Evolutionary conservation across 2,888 invertebrate species (phyloP).

Genomic region (Phyllotreta cruciferae): DNA sequence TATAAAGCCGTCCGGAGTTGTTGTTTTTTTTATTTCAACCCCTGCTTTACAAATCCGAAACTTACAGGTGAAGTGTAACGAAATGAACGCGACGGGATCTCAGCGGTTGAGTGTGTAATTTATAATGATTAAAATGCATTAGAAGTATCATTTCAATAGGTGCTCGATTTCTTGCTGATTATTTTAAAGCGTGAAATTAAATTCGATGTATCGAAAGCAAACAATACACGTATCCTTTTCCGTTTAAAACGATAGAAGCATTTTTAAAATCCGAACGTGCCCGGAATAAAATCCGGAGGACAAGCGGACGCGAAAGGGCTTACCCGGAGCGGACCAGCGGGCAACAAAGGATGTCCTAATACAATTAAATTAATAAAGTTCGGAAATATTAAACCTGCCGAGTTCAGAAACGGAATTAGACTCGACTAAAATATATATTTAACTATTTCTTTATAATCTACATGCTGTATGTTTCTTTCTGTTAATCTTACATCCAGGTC

Average conservation of each 20-base stretch:
- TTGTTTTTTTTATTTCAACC: neutral
- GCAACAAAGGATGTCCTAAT: slow-evolving; percentile 12
- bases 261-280: slow-evolving; percentile 9
- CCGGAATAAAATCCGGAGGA: neutral
- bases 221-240: neutral
- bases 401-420: slow-evolving; percentile 9
- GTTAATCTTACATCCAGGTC: neutral
- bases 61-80: too few relatives aligned
- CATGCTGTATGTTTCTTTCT: neutral
- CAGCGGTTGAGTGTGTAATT: neutral
- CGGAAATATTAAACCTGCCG: slow-evolving; percentile 2
- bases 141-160: too few relatives aligned
- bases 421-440: slow-evolving; percentile 10
- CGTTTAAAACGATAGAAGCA: neutral
- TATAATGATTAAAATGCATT: too few relatives aligned
- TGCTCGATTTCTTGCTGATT: too few relatives aligned
- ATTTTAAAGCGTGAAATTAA: too few relatives aligned
- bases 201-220: too few relatives aligned
- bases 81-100: neutral
- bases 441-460: slow-evolving; percentile 7
- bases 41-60: slow-evolving; percentile 7
- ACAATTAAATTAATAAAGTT: slow-evolving; percentile 18
- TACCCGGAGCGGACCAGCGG: slow-evolving; percentile 8
- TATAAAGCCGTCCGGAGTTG: neutral
- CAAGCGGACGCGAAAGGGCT: neutral